Base-by-base conservation (phyloP, 35 echinoderm and acorn worm species). In the Apostichopus japonicus region DNA sequence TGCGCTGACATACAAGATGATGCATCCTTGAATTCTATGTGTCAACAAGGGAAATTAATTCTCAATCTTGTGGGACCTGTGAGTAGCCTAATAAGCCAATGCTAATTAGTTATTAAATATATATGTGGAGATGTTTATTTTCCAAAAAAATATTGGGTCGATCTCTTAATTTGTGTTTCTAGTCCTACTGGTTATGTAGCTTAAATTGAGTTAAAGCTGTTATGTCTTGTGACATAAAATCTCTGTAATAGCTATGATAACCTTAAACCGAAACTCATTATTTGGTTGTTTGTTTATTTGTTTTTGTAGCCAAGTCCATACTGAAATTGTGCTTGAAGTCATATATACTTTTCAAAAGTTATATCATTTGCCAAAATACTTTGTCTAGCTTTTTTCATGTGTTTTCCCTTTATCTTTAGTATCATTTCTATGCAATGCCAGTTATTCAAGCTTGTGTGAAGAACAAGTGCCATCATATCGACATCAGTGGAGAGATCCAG, bases 11-110 rank as follows among this genome's bases (percentile, higher is more conserved):
- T 91, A 56, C 9, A 54, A 78, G 90, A 91, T 91, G 73, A 53
- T 8, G 90, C 71, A 54, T 91, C 90, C 77, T 53, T 91, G 52
- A 79, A 77, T 59, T 77, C 90, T 8, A 91, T 91, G 90, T 91
- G 90, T 58, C 71, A 91, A 58, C 90, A 91, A 79, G 90, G 54
- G 21, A 91, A 79, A 79, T 65, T 91, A 9, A 77, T 91, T 22
- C 72, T 91, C 5, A 79, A 91, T 67, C 15, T 91, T 24, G 88
- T 90, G 23, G 88, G 88, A 52, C 88, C 88, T 52, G 88, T 90
- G 16, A 90, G 88, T 90, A 19, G 5, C 24, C 7, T 44, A 44
- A 44, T 44, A 44, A 44, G 33, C 33, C 33, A 44, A 44, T 44
- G 33, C 33, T 44, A 44, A n/a, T n/a, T n/a, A 44, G 33, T 44